Conservation (phyloP, 1,140 invertebrate species). For the Leptestheria dahalacensis region DNA sequence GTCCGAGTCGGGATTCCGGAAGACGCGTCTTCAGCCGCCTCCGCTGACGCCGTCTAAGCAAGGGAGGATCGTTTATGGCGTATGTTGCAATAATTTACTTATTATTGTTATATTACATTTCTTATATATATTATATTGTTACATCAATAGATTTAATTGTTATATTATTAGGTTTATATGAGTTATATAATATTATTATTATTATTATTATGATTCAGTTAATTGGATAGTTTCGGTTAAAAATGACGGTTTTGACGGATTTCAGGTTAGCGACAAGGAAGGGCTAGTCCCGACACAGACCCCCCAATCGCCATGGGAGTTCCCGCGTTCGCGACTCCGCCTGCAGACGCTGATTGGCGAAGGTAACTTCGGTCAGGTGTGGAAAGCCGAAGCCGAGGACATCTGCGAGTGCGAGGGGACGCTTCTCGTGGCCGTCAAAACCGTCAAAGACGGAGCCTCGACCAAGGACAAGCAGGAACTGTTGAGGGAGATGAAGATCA, state of each 20-base stretch:
- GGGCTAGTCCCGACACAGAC: background rate
- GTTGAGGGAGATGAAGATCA: conserved; percentile 57
- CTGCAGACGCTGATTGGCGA: conserved; percentile 61
- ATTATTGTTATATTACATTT: too few relatives aligned
- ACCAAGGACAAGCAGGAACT: conserved; percentile 61
- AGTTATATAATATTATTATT: too few relatives aligned
- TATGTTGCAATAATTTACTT: too few relatives aligned
- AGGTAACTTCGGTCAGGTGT: conserved; percentile 71
- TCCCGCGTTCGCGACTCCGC: conserved; percentile 54
- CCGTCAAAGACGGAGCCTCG: conserved; percentile 53
- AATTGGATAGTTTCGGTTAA: too few relatives aligned
- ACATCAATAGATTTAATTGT: too few relatives aligned
- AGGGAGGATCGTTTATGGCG: conserved; percentile 7
- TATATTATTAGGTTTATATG: too few relatives aligned
- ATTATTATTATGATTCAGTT: too few relatives aligned
- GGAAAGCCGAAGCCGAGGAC: conserved; percentile 67
- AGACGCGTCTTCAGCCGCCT: conserved; percentile 1
- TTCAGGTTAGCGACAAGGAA: conserved; percentile 14
- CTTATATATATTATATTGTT: too few relatives aligned
- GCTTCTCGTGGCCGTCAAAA: conserved; percentile 64
- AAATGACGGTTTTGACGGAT: too few relatives aligned
- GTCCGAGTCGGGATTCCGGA: conserved; percentile 12
- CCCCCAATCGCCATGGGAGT: conserved; percentile 48
- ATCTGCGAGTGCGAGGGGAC: conserved; percentile 59
- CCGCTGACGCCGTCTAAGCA: conserved; percentile 3